These are phyloP conservation scores for Phalloptychus januarius DNA, from an alignment of 2,797 vertebrate species.

Conservation along the genomic window DNA sequence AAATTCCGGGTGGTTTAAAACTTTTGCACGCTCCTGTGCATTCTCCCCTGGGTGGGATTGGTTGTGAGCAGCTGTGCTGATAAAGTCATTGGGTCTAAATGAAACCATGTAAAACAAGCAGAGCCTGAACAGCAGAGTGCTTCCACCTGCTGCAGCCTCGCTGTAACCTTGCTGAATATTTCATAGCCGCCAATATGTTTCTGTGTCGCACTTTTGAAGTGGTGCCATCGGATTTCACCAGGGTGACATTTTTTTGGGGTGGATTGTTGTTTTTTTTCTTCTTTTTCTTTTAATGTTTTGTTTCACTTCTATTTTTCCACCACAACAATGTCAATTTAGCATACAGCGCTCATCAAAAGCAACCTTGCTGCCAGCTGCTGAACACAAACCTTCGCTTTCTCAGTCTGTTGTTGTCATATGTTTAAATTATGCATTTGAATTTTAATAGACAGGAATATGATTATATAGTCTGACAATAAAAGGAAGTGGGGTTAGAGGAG, in stretches of 20 bases:
- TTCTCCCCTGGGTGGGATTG: slow-evolving; percentile 19
- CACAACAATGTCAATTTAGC: slow-evolving; percentile 69
- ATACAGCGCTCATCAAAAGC: slow-evolving; percentile 66
- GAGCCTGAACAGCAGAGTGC: slow-evolving; percentile 12
- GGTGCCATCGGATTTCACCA: slow-evolving; percentile 45
- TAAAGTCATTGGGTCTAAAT: slow-evolving; percentile 49
- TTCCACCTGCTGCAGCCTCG: slow-evolving; percentile 59
- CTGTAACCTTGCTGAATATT: slow-evolving; percentile 68
- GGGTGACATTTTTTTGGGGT: slow-evolving; percentile 36
- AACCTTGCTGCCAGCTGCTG: slow-evolving; percentile 65
- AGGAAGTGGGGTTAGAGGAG: slow-evolving; percentile 5
- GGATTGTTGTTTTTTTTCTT: slow-evolving; percentile 28
- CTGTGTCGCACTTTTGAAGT: slow-evolving; percentile 66
- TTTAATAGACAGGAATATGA: slow-evolving; percentile 79
- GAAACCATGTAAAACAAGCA: slow-evolving; percentile 17
- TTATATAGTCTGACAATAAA: slow-evolving; percentile 77
- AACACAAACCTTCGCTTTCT: slow-evolving; percentile 57
- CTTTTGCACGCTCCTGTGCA: slow-evolving; percentile 29
- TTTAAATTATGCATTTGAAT: slow-evolving; percentile 78
- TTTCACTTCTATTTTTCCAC: slow-evolving; percentile 24
- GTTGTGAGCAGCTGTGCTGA: slow-evolving; percentile 36
- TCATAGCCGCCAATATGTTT: slow-evolving; percentile 62
- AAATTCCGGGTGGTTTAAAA: slow-evolving; percentile 29
- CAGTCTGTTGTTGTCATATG: slow-evolving; percentile 62
- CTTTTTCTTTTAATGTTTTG: slow-evolving; percentile 57